A percentile compares a stretch with the other conserved stretches of the same genome.
Evolutionary conservation across 2,888 invertebrate genomes (phyloP).

Genomic region (Nephrotoma appendiculata): DNA sequence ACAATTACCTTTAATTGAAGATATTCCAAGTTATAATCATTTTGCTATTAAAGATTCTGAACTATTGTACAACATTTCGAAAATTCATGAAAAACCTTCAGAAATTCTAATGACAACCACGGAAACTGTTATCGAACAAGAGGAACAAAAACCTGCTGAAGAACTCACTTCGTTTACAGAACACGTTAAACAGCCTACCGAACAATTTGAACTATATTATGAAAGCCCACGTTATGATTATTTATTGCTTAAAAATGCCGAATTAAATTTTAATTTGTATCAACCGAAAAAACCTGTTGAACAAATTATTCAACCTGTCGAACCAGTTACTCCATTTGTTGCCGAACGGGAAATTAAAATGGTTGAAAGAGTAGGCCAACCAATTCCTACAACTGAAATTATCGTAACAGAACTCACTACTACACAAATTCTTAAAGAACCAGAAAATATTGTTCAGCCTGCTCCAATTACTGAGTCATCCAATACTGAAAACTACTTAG

Average conservation of each 20-base stretch:
- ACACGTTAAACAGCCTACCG: neutral
- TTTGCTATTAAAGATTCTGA: neutral
- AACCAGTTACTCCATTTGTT: neutral
- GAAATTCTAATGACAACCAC: neutral
- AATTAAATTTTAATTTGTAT: neutral
- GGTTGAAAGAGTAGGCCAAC: neutral
- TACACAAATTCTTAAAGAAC: neutral
- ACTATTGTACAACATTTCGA: neutral
- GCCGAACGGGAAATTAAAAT: neutral
- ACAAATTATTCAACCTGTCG: neutral
- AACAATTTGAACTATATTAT: neutral
- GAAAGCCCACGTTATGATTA: neutral
- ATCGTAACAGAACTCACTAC: neutral
- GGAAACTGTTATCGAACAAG: neutral
- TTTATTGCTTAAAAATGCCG: neutral
- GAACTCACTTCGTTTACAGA: neutral
- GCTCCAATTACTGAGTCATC: neutral
- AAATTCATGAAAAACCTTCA: neutral
- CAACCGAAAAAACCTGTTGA: neutral
- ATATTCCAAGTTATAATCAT: neutral
- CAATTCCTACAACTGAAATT: neutral
- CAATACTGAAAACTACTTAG: neutral
- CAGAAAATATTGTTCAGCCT: neutral
- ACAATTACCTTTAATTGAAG: neutral
- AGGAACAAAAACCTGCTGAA: neutral